These are phyloP conservation scores for Tokudaia muenninki DNA, from an alignment of 2,797 vertebrate genomes.

Conservation along the genomic window DNA sequence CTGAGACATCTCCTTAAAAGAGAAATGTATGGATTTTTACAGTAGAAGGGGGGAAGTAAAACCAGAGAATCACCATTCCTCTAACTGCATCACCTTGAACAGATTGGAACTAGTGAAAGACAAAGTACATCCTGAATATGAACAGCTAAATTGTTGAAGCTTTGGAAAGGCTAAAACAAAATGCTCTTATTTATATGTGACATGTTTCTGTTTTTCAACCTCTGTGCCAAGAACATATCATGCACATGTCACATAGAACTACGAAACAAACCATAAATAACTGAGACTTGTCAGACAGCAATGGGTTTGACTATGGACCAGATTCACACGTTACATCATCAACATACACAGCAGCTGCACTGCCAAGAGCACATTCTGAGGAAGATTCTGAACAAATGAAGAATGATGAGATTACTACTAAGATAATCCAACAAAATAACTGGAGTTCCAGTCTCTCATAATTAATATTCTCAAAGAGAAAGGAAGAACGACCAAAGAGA, in stretches of 20 bases:
- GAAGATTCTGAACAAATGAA: constrained; percentile 4
- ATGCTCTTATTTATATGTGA: constrained; percentile 56
- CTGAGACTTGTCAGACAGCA: constrained; percentile 61
- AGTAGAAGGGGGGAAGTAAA: neutral
- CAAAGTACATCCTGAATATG: neutral
- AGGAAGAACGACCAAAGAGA: neutral
- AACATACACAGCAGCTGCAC: constrained; percentile 45
- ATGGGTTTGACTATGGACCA: neutral
- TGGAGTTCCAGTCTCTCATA: neutral
- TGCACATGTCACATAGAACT: constrained; percentile 47
- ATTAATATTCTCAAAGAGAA: neutral
- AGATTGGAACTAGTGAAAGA: neutral
- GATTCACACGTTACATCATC: constrained; percentile 40
- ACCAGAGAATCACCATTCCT: neutral
- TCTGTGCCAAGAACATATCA: constrained; percentile 59
- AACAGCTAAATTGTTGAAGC: constrained; percentile 35
- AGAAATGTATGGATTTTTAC: neutral
- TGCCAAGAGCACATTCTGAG: neutral
- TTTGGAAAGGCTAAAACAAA: constrained; percentile 59
- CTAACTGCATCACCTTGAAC: neutral
- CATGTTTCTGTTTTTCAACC: constrained; percentile 65
- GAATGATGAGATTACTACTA: neutral
- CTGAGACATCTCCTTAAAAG: neutral
- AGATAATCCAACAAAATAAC: neutral
- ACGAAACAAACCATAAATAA: constrained; percentile 67